Evolutionary conservation across 2,113 vertebrate genomes (phyloP).

Genomic region (Zootoca vivipara): DNA sequence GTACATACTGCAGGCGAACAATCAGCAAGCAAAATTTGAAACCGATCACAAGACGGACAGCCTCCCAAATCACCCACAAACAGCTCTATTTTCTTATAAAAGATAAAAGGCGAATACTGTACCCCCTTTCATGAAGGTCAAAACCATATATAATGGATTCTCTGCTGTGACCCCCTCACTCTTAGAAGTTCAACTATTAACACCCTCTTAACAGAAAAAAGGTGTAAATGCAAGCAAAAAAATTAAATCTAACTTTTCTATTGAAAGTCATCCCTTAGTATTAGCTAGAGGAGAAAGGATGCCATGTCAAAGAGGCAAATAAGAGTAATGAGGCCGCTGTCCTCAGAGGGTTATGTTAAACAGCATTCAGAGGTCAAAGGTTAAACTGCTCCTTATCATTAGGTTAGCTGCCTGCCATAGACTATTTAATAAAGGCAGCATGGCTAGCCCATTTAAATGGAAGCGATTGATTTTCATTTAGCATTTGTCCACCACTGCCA

Average conservation of each 20-base stretch:
- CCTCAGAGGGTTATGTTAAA: slow-evolving; percentile 16
- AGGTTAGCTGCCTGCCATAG: not conserved
- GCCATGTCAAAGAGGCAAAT: not conserved
- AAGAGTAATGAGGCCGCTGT: not conserved
- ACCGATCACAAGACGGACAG: too few species aligned
- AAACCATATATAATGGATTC: not conserved
- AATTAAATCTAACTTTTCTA: not conserved
- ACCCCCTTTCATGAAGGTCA: not conserved
- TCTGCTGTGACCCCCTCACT: not conserved
- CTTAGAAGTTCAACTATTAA: not conserved
- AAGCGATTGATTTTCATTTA: slow-evolving; percentile 57
- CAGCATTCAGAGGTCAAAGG: slow-evolving; percentile 3
- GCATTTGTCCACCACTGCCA: slow-evolving; percentile 43
- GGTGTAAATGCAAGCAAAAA: not conserved
- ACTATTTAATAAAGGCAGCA: slow-evolving; percentile 33
- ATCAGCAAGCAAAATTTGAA: too few species aligned
- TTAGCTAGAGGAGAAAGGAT: not conserved
- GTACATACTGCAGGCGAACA: too few species aligned
- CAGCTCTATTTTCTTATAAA: not conserved
- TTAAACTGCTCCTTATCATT: slow-evolving; percentile 44
- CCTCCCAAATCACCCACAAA: not conserved
- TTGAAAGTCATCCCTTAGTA: not conserved
- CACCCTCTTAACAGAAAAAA: not conserved
- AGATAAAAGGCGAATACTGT: not conserved
- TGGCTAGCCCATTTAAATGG: slow-evolving; percentile 41